Conservation (phyloP, 2,888 invertebrate genomes). For the Leucophenga montana region DNA sequence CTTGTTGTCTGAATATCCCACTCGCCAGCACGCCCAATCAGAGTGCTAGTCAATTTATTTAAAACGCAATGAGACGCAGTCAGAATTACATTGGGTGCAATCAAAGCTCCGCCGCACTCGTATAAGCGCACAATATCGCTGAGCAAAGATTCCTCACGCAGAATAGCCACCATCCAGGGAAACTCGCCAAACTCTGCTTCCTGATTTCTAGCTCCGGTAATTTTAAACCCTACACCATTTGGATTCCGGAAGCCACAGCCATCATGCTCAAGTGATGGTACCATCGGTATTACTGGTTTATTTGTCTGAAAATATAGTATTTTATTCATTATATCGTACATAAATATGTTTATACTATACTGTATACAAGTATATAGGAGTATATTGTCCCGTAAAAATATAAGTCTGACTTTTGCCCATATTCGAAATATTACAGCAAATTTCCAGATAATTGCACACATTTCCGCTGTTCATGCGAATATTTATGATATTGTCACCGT, state of each 20-base stretch:
- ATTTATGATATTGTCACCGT: not conserved
- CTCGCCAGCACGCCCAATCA: conserved; percentile 80
- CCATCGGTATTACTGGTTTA: conserved; percentile 21
- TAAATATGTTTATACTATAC: too few species aligned
- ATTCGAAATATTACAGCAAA: not conserved
- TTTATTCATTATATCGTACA: too few species aligned
- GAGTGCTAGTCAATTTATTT: conserved; percentile 40
- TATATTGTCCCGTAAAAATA: too few species aligned
- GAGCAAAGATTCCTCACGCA: conserved; percentile 47
- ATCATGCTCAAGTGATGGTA: conserved; percentile 44
- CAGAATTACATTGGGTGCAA: conserved; percentile 76
- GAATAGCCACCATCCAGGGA: conserved; percentile 75
- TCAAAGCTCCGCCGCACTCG: conserved; percentile 58
- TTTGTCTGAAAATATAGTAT: conserved; percentile 25
- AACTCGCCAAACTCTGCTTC: conserved; percentile 76
- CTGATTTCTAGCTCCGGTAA: conserved; percentile 76
- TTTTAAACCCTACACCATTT: conserved; percentile 81
- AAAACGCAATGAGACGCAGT: conserved; percentile 86
- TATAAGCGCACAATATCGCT: conserved; percentile 71
- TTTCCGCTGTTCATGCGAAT: not conserved
- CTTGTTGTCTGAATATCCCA: conserved; percentile 84
- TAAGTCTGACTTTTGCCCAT: not conserved
- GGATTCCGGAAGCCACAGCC: conserved; percentile 82
- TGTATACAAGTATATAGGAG: too few species aligned
- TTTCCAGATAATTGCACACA: not conserved